A percentile compares a stretch with the other conserved stretches of the same genome.
Evolutionary conservation across 2,797 vertebrate genomes (phyloP).

Genomic region (Coilia nasus): DNA sequence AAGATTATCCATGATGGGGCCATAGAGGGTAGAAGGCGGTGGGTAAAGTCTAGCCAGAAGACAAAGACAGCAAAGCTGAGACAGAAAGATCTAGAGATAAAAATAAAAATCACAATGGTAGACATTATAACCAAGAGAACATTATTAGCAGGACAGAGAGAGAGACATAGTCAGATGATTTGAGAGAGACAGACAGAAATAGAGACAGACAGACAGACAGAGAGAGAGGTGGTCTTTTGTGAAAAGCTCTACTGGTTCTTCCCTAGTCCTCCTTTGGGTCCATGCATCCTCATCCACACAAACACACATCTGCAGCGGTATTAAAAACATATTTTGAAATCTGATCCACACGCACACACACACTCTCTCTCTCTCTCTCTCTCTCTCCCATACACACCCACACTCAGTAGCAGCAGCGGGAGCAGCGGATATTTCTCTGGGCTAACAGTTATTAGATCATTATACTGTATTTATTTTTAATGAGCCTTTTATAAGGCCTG

Average conservation of each 20-base stretch:
- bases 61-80: too few species aligned
- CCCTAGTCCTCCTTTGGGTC: not conserved
- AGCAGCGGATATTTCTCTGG: constrained; percentile 31
- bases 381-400: too few species aligned
- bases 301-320: not conserved
- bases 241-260: not conserved
- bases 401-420: not conserved
- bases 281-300: not conserved
- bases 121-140: not conserved
- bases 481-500: constrained; percentile 28
- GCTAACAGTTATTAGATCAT: constrained; percentile 29
- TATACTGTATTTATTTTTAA: constrained; percentile 31
- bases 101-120: not conserved
- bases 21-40: too few species aligned
- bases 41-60: too few species aligned
- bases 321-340: constrained; percentile 4
- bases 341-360: not conserved
- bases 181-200: not conserved
- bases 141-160: not conserved
- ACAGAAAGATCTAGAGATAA: not conserved
- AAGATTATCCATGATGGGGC: too few species aligned
- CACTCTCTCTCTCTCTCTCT: not conserved
- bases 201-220: not conserved
- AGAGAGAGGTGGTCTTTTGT: not conserved
- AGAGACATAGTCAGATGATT: not conserved